These are phyloP conservation scores for Caenorhabditis sulstoni DNA, from an alignment of 2,888 invertebrate genomes.

Conservation along the genomic window DNA sequence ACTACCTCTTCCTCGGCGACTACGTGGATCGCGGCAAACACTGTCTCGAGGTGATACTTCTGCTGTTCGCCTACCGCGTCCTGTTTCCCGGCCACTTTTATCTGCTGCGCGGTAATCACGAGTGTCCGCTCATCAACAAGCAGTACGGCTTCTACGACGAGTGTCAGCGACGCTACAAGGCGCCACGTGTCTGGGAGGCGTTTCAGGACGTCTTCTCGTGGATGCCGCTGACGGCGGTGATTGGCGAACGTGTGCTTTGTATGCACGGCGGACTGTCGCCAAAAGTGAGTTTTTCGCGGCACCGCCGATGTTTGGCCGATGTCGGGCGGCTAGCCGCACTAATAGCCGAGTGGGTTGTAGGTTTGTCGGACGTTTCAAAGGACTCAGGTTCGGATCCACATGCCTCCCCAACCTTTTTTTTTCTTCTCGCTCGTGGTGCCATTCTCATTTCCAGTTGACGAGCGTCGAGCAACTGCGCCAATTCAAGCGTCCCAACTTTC, in stretches of 20 bases:
- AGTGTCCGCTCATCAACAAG: conserved; percentile 70
- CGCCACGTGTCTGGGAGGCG: conserved; percentile 61
- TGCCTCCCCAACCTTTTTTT: no score
- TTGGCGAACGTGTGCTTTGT: conserved; percentile 69
- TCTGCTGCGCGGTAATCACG: conserved; percentile 73
- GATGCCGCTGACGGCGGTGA: conserved; percentile 71
- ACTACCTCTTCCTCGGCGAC: conserved; percentile 75
- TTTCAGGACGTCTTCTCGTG: conserved; percentile 67
- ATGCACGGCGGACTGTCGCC: conserved; percentile 76
- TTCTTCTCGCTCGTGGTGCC: no score
- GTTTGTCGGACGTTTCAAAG: no score
- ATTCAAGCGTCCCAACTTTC: conserved; percentile 57
- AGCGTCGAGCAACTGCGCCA: conserved; percentile 62
- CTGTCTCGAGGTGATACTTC: conserved; percentile 67
- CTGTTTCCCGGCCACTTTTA: conserved; percentile 69
- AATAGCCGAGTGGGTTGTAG: no score
- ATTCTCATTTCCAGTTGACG: conserved; percentile 60
- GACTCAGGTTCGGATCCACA: no score
- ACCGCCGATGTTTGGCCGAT: no score
- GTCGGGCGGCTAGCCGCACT: no score
- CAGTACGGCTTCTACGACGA: conserved; percentile 76
- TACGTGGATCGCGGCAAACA: conserved; percentile 74
- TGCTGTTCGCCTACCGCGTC: conserved; percentile 70
- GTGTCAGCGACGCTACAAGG: conserved; percentile 67
- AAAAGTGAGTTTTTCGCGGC: conserved; percentile 4